phyloP scores from a whole-genome alignment of 2,888 invertebrate genomes.

The Pyrocoelia pectoralis region DNA sequence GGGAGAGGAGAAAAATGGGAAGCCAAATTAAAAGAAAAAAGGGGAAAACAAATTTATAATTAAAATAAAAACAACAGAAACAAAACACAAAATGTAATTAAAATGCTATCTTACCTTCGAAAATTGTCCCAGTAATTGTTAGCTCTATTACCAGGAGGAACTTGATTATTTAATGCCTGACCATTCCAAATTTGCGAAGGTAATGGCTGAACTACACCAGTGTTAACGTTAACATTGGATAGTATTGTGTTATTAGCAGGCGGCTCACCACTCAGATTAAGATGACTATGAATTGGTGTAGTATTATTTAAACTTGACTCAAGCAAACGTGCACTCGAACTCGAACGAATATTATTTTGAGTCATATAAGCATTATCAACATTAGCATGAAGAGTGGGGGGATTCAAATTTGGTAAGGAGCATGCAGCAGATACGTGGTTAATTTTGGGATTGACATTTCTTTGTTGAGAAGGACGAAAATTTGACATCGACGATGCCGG shows the following conservation, averaged over 20 bases:
- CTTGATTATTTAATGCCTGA: constrained; percentile 84
- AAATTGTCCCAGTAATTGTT: constrained; percentile 97
- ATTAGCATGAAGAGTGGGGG: constrained; percentile 46
- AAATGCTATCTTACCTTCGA: constrained; percentile 72
- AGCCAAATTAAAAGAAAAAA: neutral
- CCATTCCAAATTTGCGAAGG: constrained; percentile 57
- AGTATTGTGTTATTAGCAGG: constrained; percentile 49
- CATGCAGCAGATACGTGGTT: constrained; percentile 53
- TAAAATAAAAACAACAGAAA: constrained; percentile 29
- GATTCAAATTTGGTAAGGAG: constrained; percentile 56
- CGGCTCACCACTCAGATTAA: constrained; percentile 43
- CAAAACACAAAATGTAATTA: constrained; percentile 29
- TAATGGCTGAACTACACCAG: constrained; percentile 52
- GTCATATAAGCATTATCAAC: constrained; percentile 46
- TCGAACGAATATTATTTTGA: constrained; percentile 47
- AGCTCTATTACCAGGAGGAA: constrained; percentile 87
- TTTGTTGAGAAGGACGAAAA: constrained; percentile 28
- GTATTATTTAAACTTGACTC: constrained; percentile 54
- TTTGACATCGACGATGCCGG: constrained; percentile 36
- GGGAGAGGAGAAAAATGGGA: constrained; percentile 8
- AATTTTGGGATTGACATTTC: constrained; percentile 31
- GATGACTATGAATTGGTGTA: constrained; percentile 38
- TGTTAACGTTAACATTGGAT: constrained; percentile 52
- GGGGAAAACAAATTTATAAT: neutral
- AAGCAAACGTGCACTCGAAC: constrained; percentile 47